Conservation (phyloP, 2,888 invertebrate genomes). For the Melanophora roralis region DNA sequence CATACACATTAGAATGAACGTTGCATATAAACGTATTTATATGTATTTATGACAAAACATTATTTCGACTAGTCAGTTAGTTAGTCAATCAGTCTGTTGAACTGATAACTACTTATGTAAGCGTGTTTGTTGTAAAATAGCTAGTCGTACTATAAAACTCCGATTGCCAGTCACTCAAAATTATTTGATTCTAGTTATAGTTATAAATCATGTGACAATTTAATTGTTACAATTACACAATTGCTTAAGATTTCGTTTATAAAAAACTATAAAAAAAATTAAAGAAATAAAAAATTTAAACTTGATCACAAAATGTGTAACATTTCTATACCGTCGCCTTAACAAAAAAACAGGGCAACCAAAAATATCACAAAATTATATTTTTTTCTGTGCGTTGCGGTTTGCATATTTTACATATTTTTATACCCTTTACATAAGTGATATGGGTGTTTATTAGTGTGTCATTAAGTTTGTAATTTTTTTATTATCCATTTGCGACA, state of each 20-base stretch:
- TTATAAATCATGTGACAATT: constrained; percentile 56
- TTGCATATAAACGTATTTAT: constrained; percentile 4
- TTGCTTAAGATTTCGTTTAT: constrained; percentile 38
- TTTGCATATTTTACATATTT: too few species aligned
- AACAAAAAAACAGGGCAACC: too few species aligned
- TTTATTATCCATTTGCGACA: too few species aligned
- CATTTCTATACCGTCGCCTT: too few species aligned
- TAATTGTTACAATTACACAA: constrained; percentile 61
- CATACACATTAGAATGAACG: not conserved
- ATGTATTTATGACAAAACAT: constrained; percentile 19
- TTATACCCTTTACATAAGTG: too few species aligned
- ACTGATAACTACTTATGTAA: not conserved
- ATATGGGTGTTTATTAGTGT: too few species aligned
- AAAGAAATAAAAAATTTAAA: not conserved
- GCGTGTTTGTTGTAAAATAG: not conserved
- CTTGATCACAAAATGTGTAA: not conserved
- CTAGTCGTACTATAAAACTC: too few species aligned
- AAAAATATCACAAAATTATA: too few species aligned
- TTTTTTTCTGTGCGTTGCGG: too few species aligned
- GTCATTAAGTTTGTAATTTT: too few species aligned
- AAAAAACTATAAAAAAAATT: constrained; percentile 40
- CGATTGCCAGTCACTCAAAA: constrained; percentile 10
- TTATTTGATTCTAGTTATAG: constrained; percentile 43
- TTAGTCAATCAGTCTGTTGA: not conserved
- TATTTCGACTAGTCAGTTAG: not conserved